Evolutionary conservation across 2,113 vertebrate species (phyloP), one percentile per base, ranked within the genome.

Genomic region (Andinoacara biseriatus): DNA sequence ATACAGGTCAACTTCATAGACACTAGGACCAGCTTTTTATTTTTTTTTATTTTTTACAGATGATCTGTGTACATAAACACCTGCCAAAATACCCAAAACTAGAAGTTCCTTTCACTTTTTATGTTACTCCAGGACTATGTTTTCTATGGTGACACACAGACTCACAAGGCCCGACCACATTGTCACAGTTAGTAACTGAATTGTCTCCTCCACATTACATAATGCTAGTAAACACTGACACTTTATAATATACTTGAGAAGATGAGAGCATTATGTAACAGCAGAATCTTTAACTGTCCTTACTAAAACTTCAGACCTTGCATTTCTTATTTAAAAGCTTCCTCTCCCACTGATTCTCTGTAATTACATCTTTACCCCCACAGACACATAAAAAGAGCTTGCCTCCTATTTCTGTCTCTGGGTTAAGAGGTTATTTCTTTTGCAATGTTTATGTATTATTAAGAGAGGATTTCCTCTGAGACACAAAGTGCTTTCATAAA

Each of bases 381-480:
- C 24, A 52, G 26, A 81, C 9, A 56, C 31, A 76, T 57, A 40
- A 81, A 83, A 76, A 58, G 20, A 78, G 29, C 1, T 1, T 15
- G 18, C 40, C 9, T 60, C 22, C 9, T 62, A 26, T 65, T 75
- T 80, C 3, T 57, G 35, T 74, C 43, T 80, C 38, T 10, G 10
- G 11, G 29, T 62, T 74, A 11, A 76, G 77, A 76, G 24, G 13
- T 69, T 31, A 5, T 79, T 81, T 80, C 22, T 67, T 75, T 79
- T 52, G 52, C 31, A 2, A 58, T 87, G 61, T 81, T 59, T 74
- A 38, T 82, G 62, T 75, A 20, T 81, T 52, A 61, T 87, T 59
- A 56, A 57, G 14, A 17, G 26, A 49, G 7, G 15, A 22, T 61
- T 83, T 7, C 26, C 75, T 69, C 67, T 58, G 40, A 78, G 35